Conservation (phyloP, 2,888 invertebrate genomes). For the Sericinus montela region DNA sequence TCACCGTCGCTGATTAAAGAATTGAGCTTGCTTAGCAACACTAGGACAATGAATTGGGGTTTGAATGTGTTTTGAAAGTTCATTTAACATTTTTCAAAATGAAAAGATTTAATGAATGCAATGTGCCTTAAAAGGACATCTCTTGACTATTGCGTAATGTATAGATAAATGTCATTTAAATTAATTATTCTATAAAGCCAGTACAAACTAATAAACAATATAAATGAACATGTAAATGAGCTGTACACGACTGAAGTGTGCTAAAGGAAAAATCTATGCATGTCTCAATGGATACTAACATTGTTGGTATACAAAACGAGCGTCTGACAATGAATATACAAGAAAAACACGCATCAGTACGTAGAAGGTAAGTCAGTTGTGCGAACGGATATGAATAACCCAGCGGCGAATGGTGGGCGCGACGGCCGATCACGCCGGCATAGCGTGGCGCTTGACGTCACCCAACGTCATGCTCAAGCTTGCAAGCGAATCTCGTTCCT, state of each 20-base stretch:
- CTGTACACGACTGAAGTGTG: background rate
- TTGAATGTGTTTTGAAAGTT: too few species aligned
- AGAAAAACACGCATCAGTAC: constrained; percentile 10
- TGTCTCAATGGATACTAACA: background rate
- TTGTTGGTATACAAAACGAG: background rate
- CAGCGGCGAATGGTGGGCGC: constrained; percentile 48
- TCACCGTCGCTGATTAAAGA: too few species aligned
- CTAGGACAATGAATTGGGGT: too few species aligned
- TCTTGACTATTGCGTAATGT: too few species aligned
- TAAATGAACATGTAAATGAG: background rate
- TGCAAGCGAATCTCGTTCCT: constrained; percentile 28
- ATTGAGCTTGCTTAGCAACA: too few species aligned
- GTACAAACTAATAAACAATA: too few species aligned
- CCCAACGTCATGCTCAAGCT: constrained; percentile 45
- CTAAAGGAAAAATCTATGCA: background rate
- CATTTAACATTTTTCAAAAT: too few species aligned
- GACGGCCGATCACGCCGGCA: constrained; percentile 50
- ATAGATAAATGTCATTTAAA: too few species aligned
- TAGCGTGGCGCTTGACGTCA: constrained; percentile 61
- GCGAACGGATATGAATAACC: constrained; percentile 28
- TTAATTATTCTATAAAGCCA: too few species aligned
- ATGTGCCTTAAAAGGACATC: too few species aligned
- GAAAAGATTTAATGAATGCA: too few species aligned
- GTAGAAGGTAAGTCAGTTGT: constrained; percentile 13
- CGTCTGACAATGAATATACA: constrained; percentile 9